Base-by-base conservation (phyloP, 2,888 invertebrate species). In the Ormyrus pomaceus region DNA sequence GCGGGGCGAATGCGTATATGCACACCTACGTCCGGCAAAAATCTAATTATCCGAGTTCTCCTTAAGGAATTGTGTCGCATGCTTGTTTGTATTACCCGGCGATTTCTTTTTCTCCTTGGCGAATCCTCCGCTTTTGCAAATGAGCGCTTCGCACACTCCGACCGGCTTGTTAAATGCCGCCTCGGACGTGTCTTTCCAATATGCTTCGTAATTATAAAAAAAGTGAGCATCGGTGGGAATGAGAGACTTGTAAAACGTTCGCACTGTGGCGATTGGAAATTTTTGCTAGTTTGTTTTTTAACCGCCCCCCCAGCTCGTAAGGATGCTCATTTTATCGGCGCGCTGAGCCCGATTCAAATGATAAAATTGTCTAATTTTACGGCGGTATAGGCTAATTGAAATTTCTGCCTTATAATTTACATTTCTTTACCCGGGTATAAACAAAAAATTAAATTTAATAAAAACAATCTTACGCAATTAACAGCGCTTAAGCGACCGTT, bases 1-100 rank as follows among this genome's bases (percentile, higher is more conserved):
- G 45, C 72, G 72, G 34, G 34, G 19, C 10, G 46, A 5, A 56
- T 46, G 45, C 34, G 55, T 73, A 64, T n/a, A 48, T 51, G 34
- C 56, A 65, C 70, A 64, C 70, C 79, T 75, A 62, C 62, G 72
- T 64, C 34, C 34, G 34, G 80, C 81, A 83, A 84, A 84, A 85
- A 84, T 84, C 83, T 85, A 84, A 84, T 85, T 85, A 84, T 34
- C 34, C 64, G 65, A 66, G 70, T 77, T 55, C 77, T 80, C 77
- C 81, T 83, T 71, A 82, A 79, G 82, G 83, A 82, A 79, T 83
- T 78, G 77, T 73, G 77, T 34, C 55, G 70, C 56, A 45, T 13
- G 34, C 11, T 64, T 65, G 56, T 53, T 61, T 50, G 77, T 19
- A 46, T 64, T 78, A 66, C 56, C 61, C 61, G 34, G 48, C 50